phyloP scores from a whole-genome alignment of 2,797 vertebrate species.

The Coregonus ussuriensis region DNA sequence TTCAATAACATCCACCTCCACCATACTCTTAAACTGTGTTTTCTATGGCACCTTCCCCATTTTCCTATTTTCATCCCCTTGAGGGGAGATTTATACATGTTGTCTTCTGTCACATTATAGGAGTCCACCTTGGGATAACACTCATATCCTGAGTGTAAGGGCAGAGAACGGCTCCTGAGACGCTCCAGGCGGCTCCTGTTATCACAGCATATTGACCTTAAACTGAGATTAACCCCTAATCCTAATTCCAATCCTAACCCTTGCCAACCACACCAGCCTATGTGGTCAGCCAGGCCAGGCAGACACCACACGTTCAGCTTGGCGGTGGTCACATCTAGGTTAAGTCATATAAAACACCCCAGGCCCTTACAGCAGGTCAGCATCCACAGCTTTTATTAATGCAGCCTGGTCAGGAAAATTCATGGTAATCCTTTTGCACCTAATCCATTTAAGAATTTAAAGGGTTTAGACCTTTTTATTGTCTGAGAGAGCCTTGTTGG shows the following conservation, averaged over 20 bases:
- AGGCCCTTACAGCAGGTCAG: conserved; percentile 46
- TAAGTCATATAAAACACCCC: conserved; percentile 38
- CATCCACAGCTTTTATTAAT: conserved; percentile 42
- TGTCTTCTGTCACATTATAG: conserved; percentile 55
- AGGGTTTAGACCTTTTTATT: conserved; percentile 53
- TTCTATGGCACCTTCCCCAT: conserved; percentile 62
- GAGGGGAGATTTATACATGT: conserved; percentile 50
- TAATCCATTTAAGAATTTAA: conserved; percentile 69
- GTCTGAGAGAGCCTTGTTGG: conserved; percentile 19
- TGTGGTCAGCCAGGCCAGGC: neutral
- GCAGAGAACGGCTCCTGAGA: conserved; percentile 31
- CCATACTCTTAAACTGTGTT: conserved; percentile 58
- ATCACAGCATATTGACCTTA: neutral
- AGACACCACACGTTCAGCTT: conserved; percentile 1
- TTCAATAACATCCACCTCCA: conserved; percentile 74
- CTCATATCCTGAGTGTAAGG: conserved; percentile 29
- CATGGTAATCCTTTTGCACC: conserved; percentile 64
- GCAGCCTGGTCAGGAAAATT: conserved; percentile 37
- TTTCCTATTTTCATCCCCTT: conserved; percentile 56
- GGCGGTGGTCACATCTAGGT: conserved; percentile 10
- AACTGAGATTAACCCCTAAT: neutral
- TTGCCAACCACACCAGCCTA: neutral
- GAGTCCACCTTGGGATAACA: conserved; percentile 45
- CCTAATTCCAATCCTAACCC: neutral
- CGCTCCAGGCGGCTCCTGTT: too few species aligned